These are phyloP conservation scores for Diacarnus erythraeanus DNA, from an alignment of 37 sponge, comb jelly and placozoan species.

Conservation along the genomic window DNA sequence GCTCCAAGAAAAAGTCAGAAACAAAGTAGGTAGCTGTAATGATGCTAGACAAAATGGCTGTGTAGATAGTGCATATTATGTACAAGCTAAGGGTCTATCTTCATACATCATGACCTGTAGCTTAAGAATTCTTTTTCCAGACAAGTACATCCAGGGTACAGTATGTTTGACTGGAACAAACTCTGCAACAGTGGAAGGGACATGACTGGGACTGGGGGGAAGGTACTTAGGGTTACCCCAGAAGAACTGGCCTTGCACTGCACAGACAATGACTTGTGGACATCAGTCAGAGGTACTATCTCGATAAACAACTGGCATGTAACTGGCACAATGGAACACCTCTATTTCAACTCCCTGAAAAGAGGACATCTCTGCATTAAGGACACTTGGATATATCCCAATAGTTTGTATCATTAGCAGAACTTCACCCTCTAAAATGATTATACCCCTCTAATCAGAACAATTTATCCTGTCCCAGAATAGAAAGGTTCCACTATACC, in stretches of 20 bases:
- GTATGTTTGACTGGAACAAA: slow-evolving; percentile 87
- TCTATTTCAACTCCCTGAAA: too few relatives aligned
- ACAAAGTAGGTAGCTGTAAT: background rate
- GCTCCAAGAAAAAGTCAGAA: slow-evolving; percentile 22
- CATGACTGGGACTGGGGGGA: slow-evolving; percentile 59
- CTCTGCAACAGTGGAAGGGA: slow-evolving; percentile 33
- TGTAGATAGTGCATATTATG: background rate
- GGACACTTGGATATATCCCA: too few relatives aligned
- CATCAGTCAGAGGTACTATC: slow-evolving; percentile 77
- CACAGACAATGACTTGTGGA: slow-evolving; percentile 82
- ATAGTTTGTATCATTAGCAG: too few relatives aligned
- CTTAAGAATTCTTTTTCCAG: slow-evolving; percentile 2
- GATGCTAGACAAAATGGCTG: background rate
- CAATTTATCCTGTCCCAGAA: background rate
- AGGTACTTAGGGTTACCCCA: slow-evolving; percentile 46
- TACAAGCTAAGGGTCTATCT: too few relatives aligned
- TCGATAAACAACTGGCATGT: too few relatives aligned
- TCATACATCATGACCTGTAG: too few relatives aligned
- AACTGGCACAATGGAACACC: too few relatives aligned
- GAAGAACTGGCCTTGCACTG: slow-evolving; percentile 75
- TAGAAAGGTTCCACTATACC: too few relatives aligned
- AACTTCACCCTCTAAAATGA: too few relatives aligned
- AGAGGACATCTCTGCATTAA: too few relatives aligned
- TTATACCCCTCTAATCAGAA: background rate
- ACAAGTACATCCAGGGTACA: slow-evolving; percentile 65